Evolutionary conservation across 2,113 vertebrate species (phyloP), one percentile per base, ranked within the genome.

Genomic region (Varanus salvator): DNA sequence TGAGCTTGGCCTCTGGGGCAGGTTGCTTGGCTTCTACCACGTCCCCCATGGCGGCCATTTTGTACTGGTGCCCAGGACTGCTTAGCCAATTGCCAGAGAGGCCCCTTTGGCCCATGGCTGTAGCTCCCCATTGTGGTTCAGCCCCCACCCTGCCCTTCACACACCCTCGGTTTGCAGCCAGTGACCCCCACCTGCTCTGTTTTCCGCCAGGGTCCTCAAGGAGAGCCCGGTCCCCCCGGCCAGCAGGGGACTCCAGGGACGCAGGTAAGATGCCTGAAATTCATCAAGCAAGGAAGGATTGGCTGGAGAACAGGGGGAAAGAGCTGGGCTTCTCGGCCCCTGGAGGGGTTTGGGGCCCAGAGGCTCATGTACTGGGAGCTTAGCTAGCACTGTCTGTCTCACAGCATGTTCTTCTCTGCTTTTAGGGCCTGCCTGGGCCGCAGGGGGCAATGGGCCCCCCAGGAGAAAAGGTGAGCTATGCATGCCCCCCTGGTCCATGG

Each of bases 221-320:
- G 97, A 80, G 97, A 98, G 69, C 97, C 97, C 4, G 97, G 97
- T 6, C 97, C 97, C 86, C 97, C 97, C 1, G 97, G 97, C 29
- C 97, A 97, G 72, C 97, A 98, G 92, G 97, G 97, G 1, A 90
- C 94, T 0, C 95, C 97, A 14, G 97, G 97, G 60, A 97, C 97
- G 54, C 97, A 98, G 96, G 97, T 97, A 80, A 96, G 21, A 68
- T 23, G 25, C 23, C 23, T 25, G 66, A 68, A 68, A 68, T 23
- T 68, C 66, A 21, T 68, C 25, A 1, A 27, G 8, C 21, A 68
- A 25, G 66, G 6, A 68, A 68, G 66, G 25, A 68, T 25, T 25
- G 19, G 6, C 23, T 25, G 66, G 66, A 0, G 4, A 27, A 4
- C 25, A 1, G 5, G 25, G 25, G 8, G 7, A 8, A 8, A 31